These are phyloP conservation scores for Ceyx cyanopectus DNA, from an alignment of 2,113 vertebrate species.

Conservation along the genomic window DNA sequence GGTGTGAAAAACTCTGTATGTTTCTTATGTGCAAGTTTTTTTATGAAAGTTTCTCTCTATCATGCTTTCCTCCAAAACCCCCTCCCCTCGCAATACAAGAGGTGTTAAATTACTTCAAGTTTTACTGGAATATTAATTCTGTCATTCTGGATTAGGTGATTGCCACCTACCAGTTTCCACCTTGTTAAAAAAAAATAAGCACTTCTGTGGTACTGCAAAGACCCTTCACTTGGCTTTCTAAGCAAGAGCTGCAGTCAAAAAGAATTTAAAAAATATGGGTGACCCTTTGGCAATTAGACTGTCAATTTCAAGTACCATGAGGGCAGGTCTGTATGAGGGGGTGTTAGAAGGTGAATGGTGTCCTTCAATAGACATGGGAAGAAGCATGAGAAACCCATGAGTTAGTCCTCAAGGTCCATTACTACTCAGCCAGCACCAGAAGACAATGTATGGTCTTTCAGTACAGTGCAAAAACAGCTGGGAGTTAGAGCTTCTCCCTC, in stretches of 20 bases:
- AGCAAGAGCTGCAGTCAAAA: not conserved
- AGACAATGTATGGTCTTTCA: fast-evolving
- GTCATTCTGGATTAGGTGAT: not conserved
- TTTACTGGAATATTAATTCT: not conserved
- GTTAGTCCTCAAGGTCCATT: not conserved
- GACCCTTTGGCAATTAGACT: not conserved
- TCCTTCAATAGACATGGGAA: not conserved
- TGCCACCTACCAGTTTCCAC: not conserved
- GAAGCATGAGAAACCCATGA: not conserved
- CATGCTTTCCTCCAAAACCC: not conserved
- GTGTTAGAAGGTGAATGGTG: not conserved
- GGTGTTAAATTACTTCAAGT: not conserved
- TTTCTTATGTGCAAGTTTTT: not conserved
- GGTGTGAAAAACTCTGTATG: not conserved
- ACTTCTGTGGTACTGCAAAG: not conserved
- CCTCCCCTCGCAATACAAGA: not conserved
- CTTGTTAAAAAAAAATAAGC: not conserved
- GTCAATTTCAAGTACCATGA: not conserved
- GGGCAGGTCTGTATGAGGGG: not conserved
- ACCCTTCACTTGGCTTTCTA: not conserved
- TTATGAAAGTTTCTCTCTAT: not conserved
- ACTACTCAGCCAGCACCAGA: not conserved
- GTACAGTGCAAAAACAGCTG: not conserved
- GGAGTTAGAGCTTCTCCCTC: not conserved
- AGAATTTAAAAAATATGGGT: not conserved